A percentile compares a stretch with the other conserved stretches of the same genome.
phyloP scores from a whole-genome alignment of 1,140 invertebrate genomes.

The Zaprionus nigranus region DNA sequence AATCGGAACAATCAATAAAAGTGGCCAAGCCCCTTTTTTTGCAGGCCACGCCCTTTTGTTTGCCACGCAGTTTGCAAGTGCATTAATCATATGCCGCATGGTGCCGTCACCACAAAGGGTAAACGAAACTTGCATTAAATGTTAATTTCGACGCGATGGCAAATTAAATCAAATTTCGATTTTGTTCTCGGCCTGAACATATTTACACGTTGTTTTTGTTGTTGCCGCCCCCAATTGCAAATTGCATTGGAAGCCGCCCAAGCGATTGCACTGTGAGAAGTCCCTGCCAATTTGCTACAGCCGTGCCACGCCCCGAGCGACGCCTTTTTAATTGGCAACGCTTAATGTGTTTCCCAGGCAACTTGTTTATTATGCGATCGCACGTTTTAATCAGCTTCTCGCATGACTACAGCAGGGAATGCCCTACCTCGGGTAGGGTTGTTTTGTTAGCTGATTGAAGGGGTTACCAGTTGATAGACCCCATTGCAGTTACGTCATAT shows the following conservation, averaged over 20 bases:
- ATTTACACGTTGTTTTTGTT: constrained; percentile 5
- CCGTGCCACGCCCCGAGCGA: constrained; percentile 50
- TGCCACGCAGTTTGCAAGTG: constrained; percentile 30
- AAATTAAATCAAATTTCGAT: constrained; percentile 52
- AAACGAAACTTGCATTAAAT: constrained; percentile 36
- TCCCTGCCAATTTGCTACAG: constrained; percentile 36
- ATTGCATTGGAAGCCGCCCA: constrained; percentile 12
- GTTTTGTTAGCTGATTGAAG: not conserved
- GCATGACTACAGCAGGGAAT: not conserved
- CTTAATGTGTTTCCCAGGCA: constrained; percentile 50
- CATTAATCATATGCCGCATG: constrained; percentile 65
- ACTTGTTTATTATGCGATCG: constrained; percentile 40
- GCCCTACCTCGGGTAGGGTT: not conserved
- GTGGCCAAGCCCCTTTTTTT: constrained; percentile 40
- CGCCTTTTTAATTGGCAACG: constrained; percentile 53
- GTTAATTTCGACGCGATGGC: constrained; percentile 34
- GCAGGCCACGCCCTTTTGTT: not conserved
- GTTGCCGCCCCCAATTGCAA: constrained; percentile 33
- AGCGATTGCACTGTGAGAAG: constrained; percentile 47
- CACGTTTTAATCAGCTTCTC: constrained; percentile 44
- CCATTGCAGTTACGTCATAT: not conserved
- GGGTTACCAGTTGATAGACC: not conserved
- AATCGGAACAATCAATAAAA: constrained; percentile 65
- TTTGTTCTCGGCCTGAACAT: not conserved
- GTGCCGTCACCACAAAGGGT: constrained; percentile 17